Evolutionary conservation across 2,113 vertebrate genomes (phyloP), one percentile per base, ranked within the genome.

Genomic region (Poicephalus gulielmi): DNA sequence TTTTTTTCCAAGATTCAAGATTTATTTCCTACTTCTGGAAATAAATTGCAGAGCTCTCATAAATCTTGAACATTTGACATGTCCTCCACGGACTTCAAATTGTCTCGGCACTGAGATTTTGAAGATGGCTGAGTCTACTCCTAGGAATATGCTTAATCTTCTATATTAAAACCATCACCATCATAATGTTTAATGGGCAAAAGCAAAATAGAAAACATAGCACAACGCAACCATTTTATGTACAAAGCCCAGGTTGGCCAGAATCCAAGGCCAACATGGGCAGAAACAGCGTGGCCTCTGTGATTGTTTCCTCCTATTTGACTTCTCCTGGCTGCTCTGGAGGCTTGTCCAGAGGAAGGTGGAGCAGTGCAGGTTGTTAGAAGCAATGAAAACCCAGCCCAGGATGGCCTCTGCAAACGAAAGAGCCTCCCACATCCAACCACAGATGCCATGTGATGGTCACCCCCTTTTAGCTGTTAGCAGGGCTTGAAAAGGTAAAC

Each of bases 131-230:
- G 53, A 52, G 9, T 7, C 39, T 25, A 13, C 30, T 83, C 50
- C 68, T 13, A 47, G 37, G 57, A 81, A 82, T 33, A 66, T 2
- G 5, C 43, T 69, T 50, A 6, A 59, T 64, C 41, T 86, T 83
- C 46, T 15, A 13, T 5, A 78, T 63, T 33, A 70, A 46, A 79
- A 84, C 8, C 67, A 87, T 9, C 70, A 35, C 1, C 5, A 39
- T 3, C 66, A 16, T 5, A 2, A 46, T 4, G 10, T 19, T 33
- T 27, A 49, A 44, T 0, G 0, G 6, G 28, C 57, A 80, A 69
- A 70, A 80, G 20, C 13, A 50, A 24, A 28, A 83, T 8, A n/a
- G 1, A 39, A 78, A 59, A 19, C 7, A 37, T 23, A 55, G 64
- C 13, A 73, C 13, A 53, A 60, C 1, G 2, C 1, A 2, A 71